Conservation (phyloP, 2,888 invertebrate genomes). For the Craniophora ligustri region DNA sequence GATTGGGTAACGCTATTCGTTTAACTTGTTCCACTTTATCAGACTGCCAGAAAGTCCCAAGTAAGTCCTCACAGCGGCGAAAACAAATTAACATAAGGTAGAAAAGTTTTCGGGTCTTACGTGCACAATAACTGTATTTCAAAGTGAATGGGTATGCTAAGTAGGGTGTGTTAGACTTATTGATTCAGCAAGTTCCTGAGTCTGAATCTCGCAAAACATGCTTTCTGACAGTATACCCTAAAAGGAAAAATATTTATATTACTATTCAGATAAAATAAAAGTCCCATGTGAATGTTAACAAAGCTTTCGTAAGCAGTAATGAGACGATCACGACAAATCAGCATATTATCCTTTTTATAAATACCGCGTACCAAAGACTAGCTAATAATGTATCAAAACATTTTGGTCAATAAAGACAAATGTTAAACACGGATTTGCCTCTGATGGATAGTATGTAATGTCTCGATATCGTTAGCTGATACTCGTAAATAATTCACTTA, state of each 20-base stretch:
- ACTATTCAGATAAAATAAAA: too few species aligned
- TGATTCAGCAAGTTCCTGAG: conserved; percentile 33
- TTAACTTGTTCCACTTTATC: conserved; percentile 47
- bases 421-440: too few species aligned
- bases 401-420: too few species aligned
- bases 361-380: too few species aligned
- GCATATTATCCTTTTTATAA: too few species aligned
- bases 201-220: conserved; percentile 8
- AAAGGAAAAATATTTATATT: not conserved
- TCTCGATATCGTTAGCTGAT: not conserved
- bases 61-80: conserved; percentile 40
- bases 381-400: too few species aligned
- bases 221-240: conserved; percentile 1
- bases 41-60: conserved; percentile 31
- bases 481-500: conserved; percentile 20
- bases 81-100: conserved; percentile 59
- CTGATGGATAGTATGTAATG: too few species aligned
- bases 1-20: conserved; percentile 50
- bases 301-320: too few species aligned
- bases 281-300: too few species aligned
- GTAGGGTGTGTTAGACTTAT: conserved; percentile 43
- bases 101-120: conserved; percentile 49
- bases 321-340: too few species aligned
- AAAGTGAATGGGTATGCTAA: conserved; percentile 52
- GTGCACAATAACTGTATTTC: conserved; percentile 54